Conservation (phyloP, 1,140 invertebrate species). For the Frieseomelitta varia region DNA sequence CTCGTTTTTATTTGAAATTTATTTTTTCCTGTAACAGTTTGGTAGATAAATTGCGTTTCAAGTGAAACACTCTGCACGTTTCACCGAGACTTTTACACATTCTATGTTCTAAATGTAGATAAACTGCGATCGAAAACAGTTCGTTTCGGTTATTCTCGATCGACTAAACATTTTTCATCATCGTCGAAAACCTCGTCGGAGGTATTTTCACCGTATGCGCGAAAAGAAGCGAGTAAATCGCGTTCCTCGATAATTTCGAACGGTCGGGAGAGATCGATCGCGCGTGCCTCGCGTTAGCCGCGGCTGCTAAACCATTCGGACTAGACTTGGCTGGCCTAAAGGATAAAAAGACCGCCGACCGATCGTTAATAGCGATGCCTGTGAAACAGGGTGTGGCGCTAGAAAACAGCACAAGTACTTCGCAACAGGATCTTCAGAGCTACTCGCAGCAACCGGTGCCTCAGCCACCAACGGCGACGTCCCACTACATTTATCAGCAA, state of each 20-base stretch:
- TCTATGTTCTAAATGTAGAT: too few species aligned
- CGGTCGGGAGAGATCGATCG: slow-evolving; percentile 51
- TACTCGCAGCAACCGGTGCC: slow-evolving; percentile 77
- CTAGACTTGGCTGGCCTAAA: slow-evolving; percentile 16
- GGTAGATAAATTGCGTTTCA: too few species aligned
- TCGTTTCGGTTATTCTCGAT: neutral
- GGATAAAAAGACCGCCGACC: slow-evolving; percentile 37
- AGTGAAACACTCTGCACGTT: too few species aligned
- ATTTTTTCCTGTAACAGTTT: too few species aligned
- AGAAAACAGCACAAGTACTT: slow-evolving; percentile 84
- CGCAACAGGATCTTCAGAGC: slow-evolving; percentile 79
- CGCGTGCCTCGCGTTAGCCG: slow-evolving; percentile 43
- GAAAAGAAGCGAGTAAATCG: slow-evolving; percentile 33
- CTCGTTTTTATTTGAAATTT: too few species aligned
- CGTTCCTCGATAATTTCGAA: slow-evolving; percentile 33
- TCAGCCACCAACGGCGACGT: slow-evolving; percentile 82
- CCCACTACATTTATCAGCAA: slow-evolving; percentile 79
- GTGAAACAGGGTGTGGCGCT: slow-evolving; percentile 83
- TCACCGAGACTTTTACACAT: too few species aligned
- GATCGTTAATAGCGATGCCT: slow-evolving; percentile 68
- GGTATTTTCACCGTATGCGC: neutral
- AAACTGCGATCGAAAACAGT: too few species aligned
- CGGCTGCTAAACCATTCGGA: slow-evolving; percentile 32
- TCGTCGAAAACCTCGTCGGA: neutral
- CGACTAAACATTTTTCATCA: neutral